These are phyloP conservation scores for Ambastaia sidthimunki DNA, from an alignment of 2,797 vertebrate genomes.

Conservation along the genomic window DNA sequence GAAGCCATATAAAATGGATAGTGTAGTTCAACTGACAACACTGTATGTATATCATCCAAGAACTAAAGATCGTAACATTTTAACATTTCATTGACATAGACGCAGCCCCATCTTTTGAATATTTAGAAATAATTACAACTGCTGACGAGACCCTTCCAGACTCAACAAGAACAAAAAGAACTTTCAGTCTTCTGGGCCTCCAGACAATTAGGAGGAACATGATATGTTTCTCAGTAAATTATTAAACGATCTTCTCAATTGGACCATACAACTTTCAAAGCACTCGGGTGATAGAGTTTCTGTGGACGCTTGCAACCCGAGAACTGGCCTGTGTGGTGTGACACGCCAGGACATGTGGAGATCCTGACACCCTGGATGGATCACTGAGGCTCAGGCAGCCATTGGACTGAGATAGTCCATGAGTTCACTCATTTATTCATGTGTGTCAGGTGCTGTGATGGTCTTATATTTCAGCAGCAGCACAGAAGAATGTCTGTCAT, in stretches of 20 bases:
- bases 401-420: constrained; percentile 75
- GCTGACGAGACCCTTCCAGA: constrained; percentile 13
- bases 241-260: constrained; percentile 65
- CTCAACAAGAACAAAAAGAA: constrained; percentile 41
- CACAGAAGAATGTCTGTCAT: constrained; percentile 79
- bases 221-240: constrained; percentile 69
- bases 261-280: constrained; percentile 44
- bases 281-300: constrained; percentile 44
- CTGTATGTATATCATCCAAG: too few relatives aligned
- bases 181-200: constrained; percentile 34
- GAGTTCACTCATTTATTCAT: constrained; percentile 84
- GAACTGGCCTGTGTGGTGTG: constrained; percentile 67
- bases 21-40: too few relatives aligned
- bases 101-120: constrained; percentile 2
- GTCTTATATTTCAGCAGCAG: constrained; percentile 73
- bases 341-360: constrained; percentile 71
- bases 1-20: too few relatives aligned
- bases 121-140: background rate
- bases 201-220: constrained; percentile 65
- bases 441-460: constrained; percentile 71
- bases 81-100: constrained; percentile 15
- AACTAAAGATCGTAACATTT: constrained; percentile 52
- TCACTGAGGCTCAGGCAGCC: constrained; percentile 64
- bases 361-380: constrained; percentile 71
- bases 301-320: constrained; percentile 66